Evolutionary conservation across 2,888 invertebrate species (phyloP), one percentile per base, ranked within the genome.

Genomic region (Rotaria magnacalcarata): DNA sequence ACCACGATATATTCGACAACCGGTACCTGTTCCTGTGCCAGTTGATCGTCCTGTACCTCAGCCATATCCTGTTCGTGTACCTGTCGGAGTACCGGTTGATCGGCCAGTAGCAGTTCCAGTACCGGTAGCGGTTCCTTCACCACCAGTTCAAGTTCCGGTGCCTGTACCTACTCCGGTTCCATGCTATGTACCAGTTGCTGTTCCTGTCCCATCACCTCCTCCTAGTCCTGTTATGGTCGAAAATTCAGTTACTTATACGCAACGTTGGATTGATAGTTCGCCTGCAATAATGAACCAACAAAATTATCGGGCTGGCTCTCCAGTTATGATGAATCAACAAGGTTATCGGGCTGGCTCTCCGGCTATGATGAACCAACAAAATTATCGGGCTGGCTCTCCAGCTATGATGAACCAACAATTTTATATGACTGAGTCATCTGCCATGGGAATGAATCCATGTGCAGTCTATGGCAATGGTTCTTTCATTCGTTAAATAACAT

Each of bases 181-280:
- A 21, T 52, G 80, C 34, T 80, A 67, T 10, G 16, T 52, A 2
- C 85, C 85, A 21, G 56, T 80, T 5, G 54, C 41, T n/a, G 43
- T 56, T 43, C 85, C 85, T 34, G 56, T 86, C 34, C 85, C 85
- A 34, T 54, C 84, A 58, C 86, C 86, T 5, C 52, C 84, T 24
- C 86, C 84, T 5, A 84, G 41, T 80, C 86, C 67, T 47, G n/a
- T 5, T 24, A 43, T 80, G 43, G 11, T 80, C 16, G 80, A 80
- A 80, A 80, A 80, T 47, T 47, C 47, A 24, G 80, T 80, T 47
- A 47, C 80, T 80, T 47, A 80, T 47, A 80, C 11, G 47, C 80
- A 80, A 47, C 43, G 80, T n/a, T 80, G 80, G 80, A 3, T 47
- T 80, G n/a, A 43, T 75, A 47, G 75, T 7, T 47, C 41, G 7